These are phyloP conservation scores for Melangyna quadrimaculata DNA, from an alignment of 2,888 invertebrate genomes.

Conservation along the genomic window DNA sequence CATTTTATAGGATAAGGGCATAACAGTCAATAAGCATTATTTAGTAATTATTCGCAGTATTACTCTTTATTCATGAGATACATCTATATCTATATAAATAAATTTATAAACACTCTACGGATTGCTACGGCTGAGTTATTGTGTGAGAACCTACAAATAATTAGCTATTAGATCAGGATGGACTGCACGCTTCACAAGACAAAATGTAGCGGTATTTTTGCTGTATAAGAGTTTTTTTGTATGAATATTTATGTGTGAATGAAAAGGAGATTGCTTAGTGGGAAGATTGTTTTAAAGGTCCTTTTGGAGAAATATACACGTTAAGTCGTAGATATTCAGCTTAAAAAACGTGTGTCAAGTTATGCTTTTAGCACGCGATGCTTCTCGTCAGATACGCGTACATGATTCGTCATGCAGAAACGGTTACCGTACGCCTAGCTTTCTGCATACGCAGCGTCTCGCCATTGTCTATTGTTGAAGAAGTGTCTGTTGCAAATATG, in stretches of 20 bases:
- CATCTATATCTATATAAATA: not conserved
- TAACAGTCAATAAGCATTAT: constrained; percentile 19
- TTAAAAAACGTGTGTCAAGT: too few species aligned
- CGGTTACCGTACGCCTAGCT: too few species aligned
- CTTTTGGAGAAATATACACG: too few species aligned
- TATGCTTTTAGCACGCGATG: too few species aligned
- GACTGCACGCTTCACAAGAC: constrained; percentile 2
- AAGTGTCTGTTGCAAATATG: too few species aligned
- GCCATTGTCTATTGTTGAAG: too few species aligned
- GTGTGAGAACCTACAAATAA: constrained; percentile 14
- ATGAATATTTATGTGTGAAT: too few species aligned
- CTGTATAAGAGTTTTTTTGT: not conserved
- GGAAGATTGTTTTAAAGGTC: not conserved
- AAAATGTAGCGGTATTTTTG: not conserved
- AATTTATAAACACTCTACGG: not conserved
- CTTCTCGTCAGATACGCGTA: too few species aligned
- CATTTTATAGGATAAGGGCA: not conserved
- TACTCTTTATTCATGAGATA: constrained; percentile 21
- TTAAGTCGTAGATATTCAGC: too few species aligned
- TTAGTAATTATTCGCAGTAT: constrained; percentile 30
- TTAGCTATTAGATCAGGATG: not conserved
- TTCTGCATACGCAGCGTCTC: too few species aligned
- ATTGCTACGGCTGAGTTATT: constrained; percentile 20
- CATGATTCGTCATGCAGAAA: too few species aligned
- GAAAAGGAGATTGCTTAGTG: too few species aligned